A percentile compares a stretch with the other conserved stretches of the same genome.
These are phyloP conservation scores for Rhysida immarginata DNA, from an alignment of 1,140 invertebrate genomes.

Conservation along the genomic window DNA sequence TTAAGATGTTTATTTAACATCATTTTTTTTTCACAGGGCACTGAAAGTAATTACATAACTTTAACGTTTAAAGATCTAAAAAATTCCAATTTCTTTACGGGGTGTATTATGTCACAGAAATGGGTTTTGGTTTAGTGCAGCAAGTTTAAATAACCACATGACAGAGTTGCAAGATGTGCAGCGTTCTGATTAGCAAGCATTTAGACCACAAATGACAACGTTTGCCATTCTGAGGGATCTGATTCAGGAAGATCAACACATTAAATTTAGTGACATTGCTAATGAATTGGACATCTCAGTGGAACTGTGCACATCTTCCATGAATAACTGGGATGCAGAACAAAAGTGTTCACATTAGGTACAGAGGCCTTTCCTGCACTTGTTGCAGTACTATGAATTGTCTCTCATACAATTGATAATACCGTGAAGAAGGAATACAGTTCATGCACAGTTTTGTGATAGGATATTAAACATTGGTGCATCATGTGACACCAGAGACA, in stretches of 20 bases:
- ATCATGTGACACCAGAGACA: background rate
- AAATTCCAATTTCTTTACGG: no score
- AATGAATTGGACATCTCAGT: background rate
- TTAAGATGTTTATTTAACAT: no score
- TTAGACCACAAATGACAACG: background rate
- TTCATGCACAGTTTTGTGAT: background rate
- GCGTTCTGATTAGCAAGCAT: background rate
- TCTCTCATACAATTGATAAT: background rate
- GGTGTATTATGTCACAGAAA: background rate
- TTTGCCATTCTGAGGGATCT: background rate
- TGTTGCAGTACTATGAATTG: background rate
- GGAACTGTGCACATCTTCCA: background rate
- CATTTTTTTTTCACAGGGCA: no score
- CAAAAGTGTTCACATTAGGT: background rate
- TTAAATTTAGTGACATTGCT: background rate
- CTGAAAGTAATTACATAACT: no score
- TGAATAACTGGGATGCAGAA: background rate
- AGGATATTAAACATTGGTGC: background rate
- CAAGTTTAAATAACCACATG: background rate
- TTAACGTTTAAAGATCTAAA: no score
- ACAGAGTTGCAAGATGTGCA: background rate
- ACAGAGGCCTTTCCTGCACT: background rate
- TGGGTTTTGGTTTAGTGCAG: background rate
- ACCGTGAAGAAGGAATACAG: background rate
- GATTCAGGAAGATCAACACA: background rate